phyloP scores from a whole-genome alignment of 2,797 vertebrate species.

The Labroides dimidiatus region DNA sequence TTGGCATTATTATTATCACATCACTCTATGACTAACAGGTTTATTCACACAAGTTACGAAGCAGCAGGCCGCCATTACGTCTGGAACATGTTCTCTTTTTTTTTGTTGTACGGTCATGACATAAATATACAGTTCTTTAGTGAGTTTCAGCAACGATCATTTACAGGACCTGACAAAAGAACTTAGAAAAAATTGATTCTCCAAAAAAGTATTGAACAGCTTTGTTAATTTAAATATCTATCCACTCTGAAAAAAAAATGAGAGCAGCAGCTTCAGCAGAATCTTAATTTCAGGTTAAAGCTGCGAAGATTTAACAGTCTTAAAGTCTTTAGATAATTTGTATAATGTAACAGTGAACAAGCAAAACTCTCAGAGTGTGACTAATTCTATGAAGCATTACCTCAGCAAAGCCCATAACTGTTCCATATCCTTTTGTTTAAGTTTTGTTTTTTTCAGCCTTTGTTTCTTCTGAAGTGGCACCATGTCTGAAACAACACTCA shows the following conservation, averaged over 20 bases:
- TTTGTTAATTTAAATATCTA: conserved; percentile 52
- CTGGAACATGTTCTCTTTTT: conserved; percentile 23
- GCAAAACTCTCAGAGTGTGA: conserved; percentile 68
- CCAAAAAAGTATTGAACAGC: conserved; percentile 43
- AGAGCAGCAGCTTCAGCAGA: conserved; percentile 51
- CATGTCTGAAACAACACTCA: conserved; percentile 50
- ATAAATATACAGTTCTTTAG: conserved; percentile 41
- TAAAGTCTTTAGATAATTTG: conserved; percentile 82
- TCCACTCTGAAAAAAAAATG: conserved; percentile 55
- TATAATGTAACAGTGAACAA: conserved; percentile 67
- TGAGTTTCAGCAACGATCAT: conserved; percentile 38
- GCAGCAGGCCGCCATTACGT: conserved; percentile 24
- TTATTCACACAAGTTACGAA: conserved; percentile 30
- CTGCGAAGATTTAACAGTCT: conserved; percentile 86
- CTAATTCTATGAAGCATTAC: conserved; percentile 66
- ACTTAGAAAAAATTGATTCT: conserved; percentile 23
- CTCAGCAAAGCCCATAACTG: conserved; percentile 52
- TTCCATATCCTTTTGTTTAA: conserved; percentile 38
- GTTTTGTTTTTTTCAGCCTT: conserved; percentile 33
- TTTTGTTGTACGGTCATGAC: conserved; percentile 14
- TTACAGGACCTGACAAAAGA: conserved; percentile 43
- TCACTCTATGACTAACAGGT: conserved; percentile 19
- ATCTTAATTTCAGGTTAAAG: conserved; percentile 77
- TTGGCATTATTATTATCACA: conserved; percentile 20
- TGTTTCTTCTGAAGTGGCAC: conserved; percentile 47